Evolutionary conservation across 2,113 vertebrate genomes (phyloP).

Genomic region (Callipepla californica): DNA sequence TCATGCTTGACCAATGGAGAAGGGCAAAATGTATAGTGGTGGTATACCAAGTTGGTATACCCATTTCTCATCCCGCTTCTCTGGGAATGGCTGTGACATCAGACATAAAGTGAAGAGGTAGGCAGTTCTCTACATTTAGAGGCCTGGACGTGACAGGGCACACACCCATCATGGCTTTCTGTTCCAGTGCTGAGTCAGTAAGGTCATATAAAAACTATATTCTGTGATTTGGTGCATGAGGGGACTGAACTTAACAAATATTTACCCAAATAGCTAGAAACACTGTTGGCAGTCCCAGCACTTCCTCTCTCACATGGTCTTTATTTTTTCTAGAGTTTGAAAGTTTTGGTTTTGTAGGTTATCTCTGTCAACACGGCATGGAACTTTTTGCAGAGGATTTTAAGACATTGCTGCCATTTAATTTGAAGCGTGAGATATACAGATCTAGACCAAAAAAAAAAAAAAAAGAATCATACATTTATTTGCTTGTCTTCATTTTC

Average conservation of each 20-base stretch:
- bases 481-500: background rate
- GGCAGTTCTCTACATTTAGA: background rate
- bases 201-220: constrained; percentile 3
- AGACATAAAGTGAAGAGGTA: background rate
- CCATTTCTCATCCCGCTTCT: constrained; percentile 8
- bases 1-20: constrained; percentile 41
- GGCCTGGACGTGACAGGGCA: background rate
- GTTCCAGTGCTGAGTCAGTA: constrained; percentile 13
- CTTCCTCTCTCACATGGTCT: constrained; percentile 36
- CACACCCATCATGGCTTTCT: background rate
- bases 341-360: constrained; percentile 26
- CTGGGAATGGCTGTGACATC: background rate
- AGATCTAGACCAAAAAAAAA: background rate
- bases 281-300: background rate
- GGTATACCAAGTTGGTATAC: background rate
- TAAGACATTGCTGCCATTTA: background rate
- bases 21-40: constrained; percentile 17
- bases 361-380: background rate
- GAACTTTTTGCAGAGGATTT: background rate
- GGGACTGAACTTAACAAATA: background rate
- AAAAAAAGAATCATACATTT: background rate
- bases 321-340: constrained; percentile 17
- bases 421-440: background rate
- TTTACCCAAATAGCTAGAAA: constrained; percentile 6
- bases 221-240: background rate